Evolutionary conservation across 2,888 invertebrate species (phyloP), one percentile per base, ranked within the genome.

Genomic region (Parnassius orleans): DNA sequence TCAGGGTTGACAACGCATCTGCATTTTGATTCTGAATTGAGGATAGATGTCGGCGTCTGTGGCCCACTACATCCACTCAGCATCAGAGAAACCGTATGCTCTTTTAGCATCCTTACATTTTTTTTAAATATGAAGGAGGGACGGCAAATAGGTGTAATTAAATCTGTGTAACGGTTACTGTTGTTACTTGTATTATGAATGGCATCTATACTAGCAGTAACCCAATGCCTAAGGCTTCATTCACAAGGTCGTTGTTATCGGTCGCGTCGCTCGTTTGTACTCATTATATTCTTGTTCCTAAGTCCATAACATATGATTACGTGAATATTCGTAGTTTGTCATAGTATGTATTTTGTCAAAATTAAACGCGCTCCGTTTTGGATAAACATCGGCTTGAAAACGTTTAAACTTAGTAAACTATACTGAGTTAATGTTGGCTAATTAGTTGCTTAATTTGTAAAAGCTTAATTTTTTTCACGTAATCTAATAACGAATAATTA

Each of bases 281-380:
- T 80, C 77, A 81, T 84, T 83, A 83, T 79, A 75, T 80, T 77
- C 69, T 77, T 76, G 78, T 78, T 33, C 3, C 19, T 19, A 19
- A 33, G 7, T 33, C 79, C 77, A 79, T 69, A 68, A 61, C 67
- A 65, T 65, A 67, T 71, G 71, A 72, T 67, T 71, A 71, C 69
- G 64, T 63, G 62, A 69, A 75, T 75, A 69, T 50, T 51, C 44
- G 50, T 51, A 43, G 42, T 44, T 55, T 33, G 44, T 2, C 11
- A 19, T 14, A 11, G 44, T 58, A 3, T 44, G 44, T 58, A 3
- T 44, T 44, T 51, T 24, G 44, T 52, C 14, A 19, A 19, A 52
- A 33, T 53, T 57, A 44, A 58, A 44, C 44, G 44, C 19, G 44
- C 14, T 44, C 10, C 46, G 43, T 53, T 10, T 43, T 44, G 11